Conservation (phyloP, 1,140 invertebrate species). For the Leptinotarsa lineolata region DNA sequence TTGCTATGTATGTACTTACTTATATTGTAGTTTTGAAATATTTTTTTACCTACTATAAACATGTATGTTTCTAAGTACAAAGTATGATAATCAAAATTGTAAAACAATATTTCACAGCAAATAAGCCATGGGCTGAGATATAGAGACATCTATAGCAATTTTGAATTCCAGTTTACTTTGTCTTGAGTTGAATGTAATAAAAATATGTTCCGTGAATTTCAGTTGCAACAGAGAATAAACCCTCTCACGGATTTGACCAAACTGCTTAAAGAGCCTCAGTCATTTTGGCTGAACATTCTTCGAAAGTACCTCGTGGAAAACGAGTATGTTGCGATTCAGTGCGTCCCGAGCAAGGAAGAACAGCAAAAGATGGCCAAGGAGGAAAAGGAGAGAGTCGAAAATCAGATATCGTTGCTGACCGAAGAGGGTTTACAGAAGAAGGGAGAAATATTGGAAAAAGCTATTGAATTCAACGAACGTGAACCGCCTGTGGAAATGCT, state of each 20-base stretch:
- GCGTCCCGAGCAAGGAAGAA: constrained; percentile 63
- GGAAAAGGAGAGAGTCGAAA: constrained; percentile 69
- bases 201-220: constrained; percentile 41
- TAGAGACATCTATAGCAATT: too few relatives aligned
- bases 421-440: constrained; percentile 70
- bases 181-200: too few relatives aligned
- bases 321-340: constrained; percentile 60
- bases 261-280: constrained; percentile 65
- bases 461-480: constrained; percentile 78
- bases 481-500: constrained; percentile 70
- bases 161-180: too few relatives aligned
- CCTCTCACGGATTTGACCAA: constrained; percentile 67
- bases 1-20: too few relatives aligned
- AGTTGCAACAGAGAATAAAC: constrained; percentile 76
- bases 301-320: constrained; percentile 72
- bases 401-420: constrained; percentile 68
- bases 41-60: too few relatives aligned
- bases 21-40: too few relatives aligned
- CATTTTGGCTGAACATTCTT: constrained; percentile 76
- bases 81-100: too few relatives aligned
- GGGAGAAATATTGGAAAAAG: constrained; percentile 65
- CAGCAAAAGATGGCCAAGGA: constrained; percentile 63
- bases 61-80: too few relatives aligned
- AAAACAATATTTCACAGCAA: too few relatives aligned
- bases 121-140: too few relatives aligned